phyloP scores from a whole-genome alignment of 2,113 vertebrate species.

The Notothenia coriiceps region DNA sequence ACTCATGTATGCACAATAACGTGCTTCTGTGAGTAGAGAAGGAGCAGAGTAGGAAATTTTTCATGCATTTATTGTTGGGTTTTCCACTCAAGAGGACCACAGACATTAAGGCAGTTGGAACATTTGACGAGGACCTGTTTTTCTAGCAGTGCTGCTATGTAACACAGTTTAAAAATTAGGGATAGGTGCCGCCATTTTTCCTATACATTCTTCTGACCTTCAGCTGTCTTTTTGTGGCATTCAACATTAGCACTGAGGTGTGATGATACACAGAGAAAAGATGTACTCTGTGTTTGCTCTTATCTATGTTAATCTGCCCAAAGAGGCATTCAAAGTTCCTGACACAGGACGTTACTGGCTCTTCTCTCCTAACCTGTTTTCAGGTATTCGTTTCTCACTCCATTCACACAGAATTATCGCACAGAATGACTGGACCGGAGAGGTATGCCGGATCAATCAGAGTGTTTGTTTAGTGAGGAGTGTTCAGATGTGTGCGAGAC shows the following conservation, averaged over 20 bases:
- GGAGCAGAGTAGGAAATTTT: conserved; percentile 15
- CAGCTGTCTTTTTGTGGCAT: conserved; percentile 31
- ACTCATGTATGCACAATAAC: conserved; percentile 14
- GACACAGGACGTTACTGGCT: conserved; percentile 52
- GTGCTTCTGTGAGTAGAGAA: neutral
- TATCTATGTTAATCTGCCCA: conserved; percentile 26
- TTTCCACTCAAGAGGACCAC: conserved; percentile 50
- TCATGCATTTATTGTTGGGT: conserved; percentile 5
- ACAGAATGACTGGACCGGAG: conserved; percentile 15
- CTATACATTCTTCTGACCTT: conserved; percentile 35
- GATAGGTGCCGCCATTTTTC: neutral
- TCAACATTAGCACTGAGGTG: conserved; percentile 32
- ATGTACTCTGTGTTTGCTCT: conserved; percentile 20
- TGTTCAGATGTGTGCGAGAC: conserved; percentile 35
- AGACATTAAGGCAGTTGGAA: conserved; percentile 53
- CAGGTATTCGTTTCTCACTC: conserved; percentile 45
- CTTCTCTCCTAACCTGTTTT: conserved; percentile 75
- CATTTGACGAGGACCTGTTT: conserved; percentile 59
- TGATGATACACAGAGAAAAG: conserved; percentile 41
- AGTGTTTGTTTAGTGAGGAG: conserved; percentile 70
- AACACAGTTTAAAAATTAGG: neutral
- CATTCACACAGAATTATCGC: conserved; percentile 43
- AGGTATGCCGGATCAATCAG: conserved; percentile 57
- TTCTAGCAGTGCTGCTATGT: conserved; percentile 45
- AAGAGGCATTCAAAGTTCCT: conserved; percentile 43